These are phyloP conservation scores for Pristionchus exspectatus DNA, from an alignment of 2,888 invertebrate genomes.

Conservation along the genomic window DNA sequence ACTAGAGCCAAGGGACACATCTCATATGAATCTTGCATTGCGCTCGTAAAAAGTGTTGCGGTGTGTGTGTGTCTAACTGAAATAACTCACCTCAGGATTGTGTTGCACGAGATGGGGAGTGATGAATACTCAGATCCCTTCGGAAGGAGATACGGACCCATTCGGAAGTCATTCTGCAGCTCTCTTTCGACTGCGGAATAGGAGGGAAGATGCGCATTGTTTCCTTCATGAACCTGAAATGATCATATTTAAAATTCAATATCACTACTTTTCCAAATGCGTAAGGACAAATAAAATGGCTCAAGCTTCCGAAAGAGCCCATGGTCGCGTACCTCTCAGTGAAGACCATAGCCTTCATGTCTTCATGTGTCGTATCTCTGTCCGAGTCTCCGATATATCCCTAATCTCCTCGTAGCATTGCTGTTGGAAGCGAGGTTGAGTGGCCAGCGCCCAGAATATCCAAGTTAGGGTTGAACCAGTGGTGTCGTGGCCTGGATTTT, in stretches of 20 bases:
- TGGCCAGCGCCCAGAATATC: conserved; percentile 33
- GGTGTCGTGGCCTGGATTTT: conserved; percentile 38
- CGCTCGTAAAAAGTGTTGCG: neutral
- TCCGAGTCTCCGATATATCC: conserved; percentile 58
- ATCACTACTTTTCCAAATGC: too few relatives aligned
- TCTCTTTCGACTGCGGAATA: conserved; percentile 54
- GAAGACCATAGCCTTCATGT: conserved; percentile 61
- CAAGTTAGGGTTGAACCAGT: conserved; percentile 9
- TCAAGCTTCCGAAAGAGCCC: too few relatives aligned
- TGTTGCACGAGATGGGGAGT: conserved; percentile 73
- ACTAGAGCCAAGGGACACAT: too few relatives aligned
- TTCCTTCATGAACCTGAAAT: conserved; percentile 54
- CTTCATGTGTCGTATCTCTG: conserved; percentile 60
- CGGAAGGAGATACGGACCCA: conserved; percentile 57
- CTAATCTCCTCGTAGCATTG: conserved; percentile 1
- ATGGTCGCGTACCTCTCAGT: conserved; percentile 58
- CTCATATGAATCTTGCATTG: too few relatives aligned
- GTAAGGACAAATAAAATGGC: too few relatives aligned
- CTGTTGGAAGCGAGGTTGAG: conserved; percentile 35
- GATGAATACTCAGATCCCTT: conserved; percentile 66
- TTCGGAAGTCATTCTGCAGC: conserved; percentile 71
- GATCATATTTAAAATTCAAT: too few relatives aligned
- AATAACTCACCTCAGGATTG: conserved; percentile 60
- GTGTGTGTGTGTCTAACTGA: neutral
- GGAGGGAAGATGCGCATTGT: conserved; percentile 54